Evolutionary conservation across 2,113 vertebrate genomes (phyloP).

Genomic region (Brachyhypopomus gauderio): DNA sequence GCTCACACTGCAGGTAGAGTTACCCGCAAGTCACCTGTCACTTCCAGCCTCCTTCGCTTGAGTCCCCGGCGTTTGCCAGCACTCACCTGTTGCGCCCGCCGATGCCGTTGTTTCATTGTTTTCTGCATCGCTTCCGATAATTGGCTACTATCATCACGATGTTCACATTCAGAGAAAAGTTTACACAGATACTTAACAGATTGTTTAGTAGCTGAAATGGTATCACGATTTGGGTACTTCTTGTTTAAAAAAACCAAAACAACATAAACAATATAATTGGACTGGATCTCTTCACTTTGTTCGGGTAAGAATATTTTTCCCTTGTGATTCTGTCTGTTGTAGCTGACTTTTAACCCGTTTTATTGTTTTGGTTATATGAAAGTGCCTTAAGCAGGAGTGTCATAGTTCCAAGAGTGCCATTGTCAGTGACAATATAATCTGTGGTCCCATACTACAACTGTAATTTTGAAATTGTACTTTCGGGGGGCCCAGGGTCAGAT

Average conservation of each 20-base stretch:
- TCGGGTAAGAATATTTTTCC: slow-evolving; percentile 7
- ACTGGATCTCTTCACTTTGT: neutral
- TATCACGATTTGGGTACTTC: slow-evolving; percentile 2
- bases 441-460: no score
- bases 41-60: slow-evolving; percentile 42
- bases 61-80: neutral
- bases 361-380: no score
- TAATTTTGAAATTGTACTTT: no score
- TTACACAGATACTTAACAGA: slow-evolving; percentile 23
- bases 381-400: no score
- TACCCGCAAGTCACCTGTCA: slow-evolving; percentile 66
- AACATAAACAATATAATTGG: neutral
- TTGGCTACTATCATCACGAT: neutral
- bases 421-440: no score
- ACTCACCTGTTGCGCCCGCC: no score
- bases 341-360: no score
- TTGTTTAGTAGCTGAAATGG: slow-evolving; percentile 49
- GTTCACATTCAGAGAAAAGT: slow-evolving; percentile 32
- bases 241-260: neutral
- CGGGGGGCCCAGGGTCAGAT: no score
- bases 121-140: neutral
- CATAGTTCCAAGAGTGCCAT: no score
- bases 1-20: slow-evolving; percentile 58
- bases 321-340: no score
- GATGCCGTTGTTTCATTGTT: slow-evolving; percentile 5